These are phyloP conservation scores for Melieria crassipennis DNA, from an alignment of 2,888 invertebrate genomes.

Conservation along the genomic window DNA sequence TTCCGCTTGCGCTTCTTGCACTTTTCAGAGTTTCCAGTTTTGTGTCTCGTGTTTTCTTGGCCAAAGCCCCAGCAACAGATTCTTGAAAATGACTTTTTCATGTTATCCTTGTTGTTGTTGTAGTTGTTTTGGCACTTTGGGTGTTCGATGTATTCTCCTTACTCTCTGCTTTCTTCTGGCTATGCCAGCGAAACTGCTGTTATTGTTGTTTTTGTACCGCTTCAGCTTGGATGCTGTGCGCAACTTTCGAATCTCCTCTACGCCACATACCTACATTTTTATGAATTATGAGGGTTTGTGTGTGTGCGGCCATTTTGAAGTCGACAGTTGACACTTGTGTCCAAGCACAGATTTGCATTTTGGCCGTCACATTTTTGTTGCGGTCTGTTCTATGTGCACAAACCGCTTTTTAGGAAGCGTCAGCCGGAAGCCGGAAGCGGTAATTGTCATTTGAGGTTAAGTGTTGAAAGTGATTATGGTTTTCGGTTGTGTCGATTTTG, in stretches of 20 bases:
- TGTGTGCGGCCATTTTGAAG: neutral
- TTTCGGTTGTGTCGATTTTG: conserved; percentile 2
- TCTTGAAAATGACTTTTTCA: conserved; percentile 9
- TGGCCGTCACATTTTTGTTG: neutral
- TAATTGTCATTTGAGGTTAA: conserved; percentile 30
- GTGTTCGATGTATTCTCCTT: neutral
- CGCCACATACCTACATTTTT: neutral
- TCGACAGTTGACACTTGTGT: conserved; percentile 28
- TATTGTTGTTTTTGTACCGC: neutral
- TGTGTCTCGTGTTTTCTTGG: conserved; percentile 26
- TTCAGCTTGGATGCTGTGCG: neutral
- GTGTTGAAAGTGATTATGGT: conserved; percentile 27
- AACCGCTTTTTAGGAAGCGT: conserved; percentile 19
- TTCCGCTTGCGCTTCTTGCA: too few relatives aligned
- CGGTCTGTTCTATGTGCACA: conserved; percentile 4
- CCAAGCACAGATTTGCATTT: conserved; percentile 24
- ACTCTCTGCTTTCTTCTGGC: neutral
- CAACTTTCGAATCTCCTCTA: neutral
- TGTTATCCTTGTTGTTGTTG: conserved; percentile 9
- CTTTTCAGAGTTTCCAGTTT: too few relatives aligned
- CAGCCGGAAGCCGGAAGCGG: conserved; percentile 21
- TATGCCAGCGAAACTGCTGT: neutral
- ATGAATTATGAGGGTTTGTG: conserved; percentile 10
- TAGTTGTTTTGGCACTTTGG: neutral
- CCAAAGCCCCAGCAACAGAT: too few relatives aligned